phyloP scores from a whole-genome alignment of 2,888 invertebrate genomes.

The Drosophila stalkeri region DNA sequence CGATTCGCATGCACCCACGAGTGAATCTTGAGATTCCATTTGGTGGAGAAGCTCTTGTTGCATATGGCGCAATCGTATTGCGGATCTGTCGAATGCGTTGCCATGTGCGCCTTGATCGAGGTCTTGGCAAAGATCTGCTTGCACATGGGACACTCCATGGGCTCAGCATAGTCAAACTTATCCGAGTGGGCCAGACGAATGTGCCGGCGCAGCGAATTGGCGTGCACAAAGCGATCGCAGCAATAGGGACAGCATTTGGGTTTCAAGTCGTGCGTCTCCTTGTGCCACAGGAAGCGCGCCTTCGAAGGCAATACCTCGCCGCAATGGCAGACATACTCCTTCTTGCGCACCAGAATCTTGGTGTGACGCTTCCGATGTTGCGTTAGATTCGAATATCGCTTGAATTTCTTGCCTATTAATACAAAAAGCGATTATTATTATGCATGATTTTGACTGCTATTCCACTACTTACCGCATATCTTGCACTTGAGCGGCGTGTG shows the following conservation, averaged over 20 bases:
- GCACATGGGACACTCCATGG: conserved; percentile 90
- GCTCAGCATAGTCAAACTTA: conserved; percentile 89
- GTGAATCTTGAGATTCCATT: conserved; percentile 95
- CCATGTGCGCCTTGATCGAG: conserved; percentile 92
- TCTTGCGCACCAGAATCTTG: conserved; percentile 89
- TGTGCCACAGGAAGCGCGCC: conserved; percentile 94
- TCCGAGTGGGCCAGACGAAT: conserved; percentile 92
- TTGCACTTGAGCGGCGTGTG: conserved; percentile 92
- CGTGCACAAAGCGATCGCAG: conserved; percentile 94
- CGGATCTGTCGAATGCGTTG: conserved; percentile 90
- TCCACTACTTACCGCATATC: conserved; percentile 87
- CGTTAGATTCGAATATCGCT: conserved; percentile 93
- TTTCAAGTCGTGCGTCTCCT: conserved; percentile 92
- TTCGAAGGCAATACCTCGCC: conserved; percentile 93
- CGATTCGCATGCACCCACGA: conserved; percentile 95
- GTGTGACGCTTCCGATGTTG: conserved; percentile 94
- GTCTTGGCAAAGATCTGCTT: conserved; percentile 90
- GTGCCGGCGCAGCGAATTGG: conserved; percentile 93
- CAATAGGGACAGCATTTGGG: conserved; percentile 94
- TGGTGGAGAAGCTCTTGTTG: conserved; percentile 94
- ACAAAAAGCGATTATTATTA: background rate
- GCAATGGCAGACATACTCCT: conserved; percentile 91
- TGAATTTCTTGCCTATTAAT: conserved; percentile 88
- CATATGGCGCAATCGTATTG: conserved; percentile 94
- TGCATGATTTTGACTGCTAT: too few relatives aligned